Evolutionary conservation across 2,113 vertebrate species (phyloP).

Genomic region (Clarias batrachus): DNA sequence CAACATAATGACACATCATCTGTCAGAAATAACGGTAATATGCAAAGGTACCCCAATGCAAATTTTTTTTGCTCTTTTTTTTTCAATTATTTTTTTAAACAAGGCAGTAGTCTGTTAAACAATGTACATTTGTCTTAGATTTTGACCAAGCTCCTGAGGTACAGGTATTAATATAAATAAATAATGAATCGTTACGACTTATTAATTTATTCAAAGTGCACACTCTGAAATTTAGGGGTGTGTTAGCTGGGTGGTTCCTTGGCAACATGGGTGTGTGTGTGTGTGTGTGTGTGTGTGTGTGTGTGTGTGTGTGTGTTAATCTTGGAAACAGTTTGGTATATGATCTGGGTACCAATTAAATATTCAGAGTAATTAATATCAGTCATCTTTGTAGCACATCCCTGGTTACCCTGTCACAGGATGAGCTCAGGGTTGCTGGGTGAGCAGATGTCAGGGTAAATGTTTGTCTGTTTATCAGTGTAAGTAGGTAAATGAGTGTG

Average conservation of each 20-base stretch:
- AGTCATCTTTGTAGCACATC: background rate
- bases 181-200: background rate
- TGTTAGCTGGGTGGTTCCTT: background rate
- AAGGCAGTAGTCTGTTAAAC: background rate
- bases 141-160: background rate
- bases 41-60: background rate
- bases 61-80: background rate
- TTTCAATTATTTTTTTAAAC: background rate
- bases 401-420: background rate
- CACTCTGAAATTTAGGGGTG: background rate
- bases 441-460: background rate
- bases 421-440: constrained; percentile 2
- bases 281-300: background rate
- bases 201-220: background rate
- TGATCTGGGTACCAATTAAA: background rate
- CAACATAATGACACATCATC: background rate
- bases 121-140: background rate
- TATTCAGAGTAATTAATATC: background rate
- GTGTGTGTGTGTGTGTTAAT: background rate
- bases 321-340: background rate
- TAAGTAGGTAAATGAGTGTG: background rate
- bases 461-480: constrained; percentile 10
- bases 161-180: background rate
- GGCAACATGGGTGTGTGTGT: background rate
- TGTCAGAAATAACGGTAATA: background rate